Evolutionary conservation across 1,140 invertebrate species (phyloP).

Genomic region (Cryptotermes secundus): DNA sequence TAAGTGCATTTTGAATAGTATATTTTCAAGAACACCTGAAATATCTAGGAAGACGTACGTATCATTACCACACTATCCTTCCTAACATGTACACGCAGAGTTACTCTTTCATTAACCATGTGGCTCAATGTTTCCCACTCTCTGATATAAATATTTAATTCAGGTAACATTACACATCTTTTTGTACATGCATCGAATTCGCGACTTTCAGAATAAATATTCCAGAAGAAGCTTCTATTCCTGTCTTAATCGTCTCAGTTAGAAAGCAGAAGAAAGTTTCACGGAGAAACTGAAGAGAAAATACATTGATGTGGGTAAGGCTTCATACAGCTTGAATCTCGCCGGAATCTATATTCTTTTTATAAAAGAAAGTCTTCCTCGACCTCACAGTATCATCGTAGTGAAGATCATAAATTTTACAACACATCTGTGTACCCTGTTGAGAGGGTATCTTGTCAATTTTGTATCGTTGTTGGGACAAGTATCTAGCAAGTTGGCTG

Average conservation of each 20-base stretch:
- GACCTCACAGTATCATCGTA: background rate
- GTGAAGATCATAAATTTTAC: background rate
- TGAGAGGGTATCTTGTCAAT: background rate
- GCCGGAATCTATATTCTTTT: background rate
- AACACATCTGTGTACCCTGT: background rate
- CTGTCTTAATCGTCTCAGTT: background rate
- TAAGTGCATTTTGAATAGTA: too few species aligned
- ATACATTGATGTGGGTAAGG: background rate
- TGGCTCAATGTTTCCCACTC: too few species aligned
- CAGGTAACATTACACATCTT: background rate
- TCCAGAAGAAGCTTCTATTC: background rate
- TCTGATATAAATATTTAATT: too few species aligned
- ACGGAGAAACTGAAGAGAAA: background rate
- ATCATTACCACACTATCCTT: too few species aligned
- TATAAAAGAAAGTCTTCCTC: background rate
- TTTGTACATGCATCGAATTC: background rate
- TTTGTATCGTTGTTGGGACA: background rate
- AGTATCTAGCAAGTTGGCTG: background rate
- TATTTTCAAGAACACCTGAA: too few species aligned
- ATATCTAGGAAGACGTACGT: too few species aligned
- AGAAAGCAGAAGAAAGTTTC: constrained; percentile 9
- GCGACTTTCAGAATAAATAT: background rate
- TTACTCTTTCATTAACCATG: too few species aligned
- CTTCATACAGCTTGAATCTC: background rate
- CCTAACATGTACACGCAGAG: too few species aligned